A percentile compares a stretch with the other conserved stretches of the same genome.
phyloP scores from a whole-genome alignment of 2,113 vertebrate genomes.

The Pseudolaguvia tuberculata region DNA sequence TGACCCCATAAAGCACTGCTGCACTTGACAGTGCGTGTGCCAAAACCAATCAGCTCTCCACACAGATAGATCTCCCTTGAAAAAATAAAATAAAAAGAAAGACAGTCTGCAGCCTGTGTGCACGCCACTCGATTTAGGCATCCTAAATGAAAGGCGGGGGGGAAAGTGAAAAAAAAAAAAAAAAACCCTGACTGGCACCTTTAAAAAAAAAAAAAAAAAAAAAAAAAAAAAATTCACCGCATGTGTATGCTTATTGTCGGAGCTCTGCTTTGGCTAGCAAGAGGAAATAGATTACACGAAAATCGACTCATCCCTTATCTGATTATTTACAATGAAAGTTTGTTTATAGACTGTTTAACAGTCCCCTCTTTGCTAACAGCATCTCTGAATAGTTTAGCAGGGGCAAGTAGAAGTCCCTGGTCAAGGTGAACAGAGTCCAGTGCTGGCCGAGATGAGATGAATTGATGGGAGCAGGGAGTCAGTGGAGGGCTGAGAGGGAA shows the following conservation, averaged over 20 bases:
- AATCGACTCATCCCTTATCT: conserved; percentile 76
- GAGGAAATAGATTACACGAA: conserved; percentile 57
- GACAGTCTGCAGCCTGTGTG: conserved; percentile 55
- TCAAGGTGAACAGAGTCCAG: conserved; percentile 60
- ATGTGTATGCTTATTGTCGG: conserved; percentile 50
- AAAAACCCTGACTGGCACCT: conserved; percentile 37
- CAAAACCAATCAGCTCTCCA: conserved; percentile 52
- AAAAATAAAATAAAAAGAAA: conserved; percentile 51
- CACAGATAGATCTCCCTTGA: conserved; percentile 56
- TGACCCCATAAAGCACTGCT: conserved; percentile 52
- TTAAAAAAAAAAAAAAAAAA: conserved; percentile 31
- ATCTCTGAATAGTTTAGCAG: conserved; percentile 43
- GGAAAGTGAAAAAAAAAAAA: conserved; percentile 51
- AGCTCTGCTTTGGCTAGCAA: conserved; percentile 36
- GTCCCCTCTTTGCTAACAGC: conserved; percentile 59
- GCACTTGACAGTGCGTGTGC: conserved; percentile 43
- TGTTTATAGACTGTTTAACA: conserved; percentile 90
- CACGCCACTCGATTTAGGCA: conserved; percentile 58
- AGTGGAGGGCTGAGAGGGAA: conserved; percentile 48
- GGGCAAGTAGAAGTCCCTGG: conserved; percentile 55
- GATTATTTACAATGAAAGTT: conserved; percentile 92
- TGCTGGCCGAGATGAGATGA: conserved; percentile 67
- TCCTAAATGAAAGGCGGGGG: conserved; percentile 55
- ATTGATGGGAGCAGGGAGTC: conserved; percentile 48
- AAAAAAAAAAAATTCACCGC: conserved; percentile 6